Evolutionary conservation across 2,888 invertebrate species (phyloP), one percentile per base, ranked within the genome.

Genomic region (Caenorhabditis becei): DNA sequence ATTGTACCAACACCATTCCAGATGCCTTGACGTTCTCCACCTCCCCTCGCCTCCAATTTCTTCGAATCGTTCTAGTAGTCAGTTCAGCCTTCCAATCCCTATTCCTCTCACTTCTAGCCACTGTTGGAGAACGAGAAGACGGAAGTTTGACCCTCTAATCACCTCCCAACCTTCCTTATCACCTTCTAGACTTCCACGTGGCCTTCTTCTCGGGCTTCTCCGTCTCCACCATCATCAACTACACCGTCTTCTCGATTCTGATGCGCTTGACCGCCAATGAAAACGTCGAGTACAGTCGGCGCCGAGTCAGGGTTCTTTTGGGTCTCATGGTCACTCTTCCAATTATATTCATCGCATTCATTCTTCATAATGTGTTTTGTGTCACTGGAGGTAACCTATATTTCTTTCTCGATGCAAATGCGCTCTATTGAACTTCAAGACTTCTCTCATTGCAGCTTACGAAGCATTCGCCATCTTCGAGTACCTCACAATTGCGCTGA

Each of bases 91-190:
- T 65, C 37, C 77, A 75, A 62, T 70, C 80, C 1, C 8, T 80
- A 5, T 80, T 80, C 41, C 54, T 84, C 5, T 56, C 74, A 8
- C 53, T 80, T 1, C 28, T 84, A 14, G 84, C 80, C 3, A 77
- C 80, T 1, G 82, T 84, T n/a, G 84, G 84, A 18, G 84, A 84
- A 71, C 35, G 77, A n/a, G 84, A 84, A 47, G 74, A 61, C 51
- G 84, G 84, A 77, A 66, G 80, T 80, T 2, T 18, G 44, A 18
- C 26, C 5, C 2, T 28, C 18, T 18, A 41, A 26, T 10, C 16
- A n/a, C n/a, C n/a, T n/a, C n/a, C n/a, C n/a, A n/a, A n/a, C n/a
- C n/a, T n/a, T n/a, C n/a, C n/a, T n/a, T n/a, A n/a, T n/a, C n/a
- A n/a, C n/a, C n/a, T 69, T 69, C n/a, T 66, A 79, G 78, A 41